These are phyloP conservation scores for Channallabes apus DNA, from an alignment of 2,797 vertebrate genomes.

Conservation along the genomic window DNA sequence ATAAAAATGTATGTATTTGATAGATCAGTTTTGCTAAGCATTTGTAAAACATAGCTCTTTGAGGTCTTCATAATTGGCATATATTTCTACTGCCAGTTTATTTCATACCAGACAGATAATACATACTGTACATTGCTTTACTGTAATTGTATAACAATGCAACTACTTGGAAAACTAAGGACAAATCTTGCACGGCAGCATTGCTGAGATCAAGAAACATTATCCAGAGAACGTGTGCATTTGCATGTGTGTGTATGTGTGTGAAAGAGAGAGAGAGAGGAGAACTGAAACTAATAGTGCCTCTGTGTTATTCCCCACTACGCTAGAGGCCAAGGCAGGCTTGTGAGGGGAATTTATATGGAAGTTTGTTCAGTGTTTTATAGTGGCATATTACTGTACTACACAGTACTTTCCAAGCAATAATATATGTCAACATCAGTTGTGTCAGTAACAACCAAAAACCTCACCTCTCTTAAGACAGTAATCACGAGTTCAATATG, in stretches of 20 bases:
- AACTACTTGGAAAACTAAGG: not conserved
- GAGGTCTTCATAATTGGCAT: not conserved
- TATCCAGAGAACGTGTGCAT: too few species aligned
- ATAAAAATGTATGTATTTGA: not conserved
- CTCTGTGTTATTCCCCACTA: not conserved
- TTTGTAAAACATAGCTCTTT: not conserved
- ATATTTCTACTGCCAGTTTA: not conserved
- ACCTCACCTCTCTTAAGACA: not conserved
- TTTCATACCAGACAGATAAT: not conserved
- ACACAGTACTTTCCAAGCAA: slow-evolving; percentile 17
- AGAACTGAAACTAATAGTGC: slow-evolving; percentile 18
- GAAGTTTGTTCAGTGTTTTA: not conserved
- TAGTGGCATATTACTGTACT: not conserved
- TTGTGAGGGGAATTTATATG: not conserved
- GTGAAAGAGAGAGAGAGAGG: not conserved
- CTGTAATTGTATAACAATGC: not conserved
- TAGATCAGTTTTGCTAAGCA: not conserved
- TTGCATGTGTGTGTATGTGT: too few species aligned
- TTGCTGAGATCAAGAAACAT: not conserved
- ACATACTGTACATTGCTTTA: not conserved
- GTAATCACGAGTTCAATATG: not conserved
- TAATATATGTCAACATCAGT: not conserved
- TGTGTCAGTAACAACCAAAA: slow-evolving; percentile 10
- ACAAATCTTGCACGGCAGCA: not conserved
- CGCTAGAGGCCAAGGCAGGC: not conserved